These are phyloP conservation scores for Microdon myrmicae DNA, from an alignment of 2,888 invertebrate genomes.

Conservation along the genomic window DNA sequence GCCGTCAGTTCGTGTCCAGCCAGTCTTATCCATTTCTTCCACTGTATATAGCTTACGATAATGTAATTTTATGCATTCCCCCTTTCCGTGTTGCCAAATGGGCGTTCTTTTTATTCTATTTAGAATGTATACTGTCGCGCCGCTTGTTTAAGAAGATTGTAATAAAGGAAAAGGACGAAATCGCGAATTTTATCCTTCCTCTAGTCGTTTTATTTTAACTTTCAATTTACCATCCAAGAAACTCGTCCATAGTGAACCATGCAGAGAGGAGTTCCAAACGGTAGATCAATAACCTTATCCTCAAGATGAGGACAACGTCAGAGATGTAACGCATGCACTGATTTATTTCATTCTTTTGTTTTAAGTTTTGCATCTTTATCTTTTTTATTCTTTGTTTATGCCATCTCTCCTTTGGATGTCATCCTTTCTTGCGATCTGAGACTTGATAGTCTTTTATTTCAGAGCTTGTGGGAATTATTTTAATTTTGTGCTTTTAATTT, in stretches of 20 bases:
- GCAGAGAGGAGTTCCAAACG: neutral
- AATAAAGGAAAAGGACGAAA: neutral
- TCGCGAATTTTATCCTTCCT: too few relatives aligned
- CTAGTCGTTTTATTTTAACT: slow-evolving; percentile 35
- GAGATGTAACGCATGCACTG: slow-evolving; percentile 42
- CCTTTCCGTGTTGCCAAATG: slow-evolving; percentile 24
- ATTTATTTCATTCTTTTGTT: slow-evolving; percentile 28
- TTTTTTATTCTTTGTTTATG: slow-evolving; percentile 35
- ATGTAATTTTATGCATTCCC: slow-evolving; percentile 48
- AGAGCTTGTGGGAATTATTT: slow-evolving; percentile 43
- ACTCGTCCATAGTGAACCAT: slow-evolving; percentile 26
- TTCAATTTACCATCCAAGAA: slow-evolving; percentile 45
- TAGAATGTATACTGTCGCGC: slow-evolving; percentile 9
- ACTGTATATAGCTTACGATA: slow-evolving; percentile 28
- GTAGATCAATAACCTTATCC: slow-evolving; percentile 45
- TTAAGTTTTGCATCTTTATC: slow-evolving; percentile 47
- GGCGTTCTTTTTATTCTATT: slow-evolving; percentile 19
- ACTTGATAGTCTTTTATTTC: slow-evolving; percentile 32
- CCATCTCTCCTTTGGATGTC: too few relatives aligned
- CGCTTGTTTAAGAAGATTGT: slow-evolving; percentile 15
- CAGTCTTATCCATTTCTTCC: too few relatives aligned
- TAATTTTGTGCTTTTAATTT: slow-evolving; percentile 48
- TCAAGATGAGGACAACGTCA: slow-evolving; percentile 47
- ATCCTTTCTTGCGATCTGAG: too few relatives aligned
- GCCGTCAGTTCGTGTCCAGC: neutral